Evolutionary conservation across 37 sponge, comb jelly and placozoan species (phyloP), one percentile per base, ranked within the genome.

Genomic region (Beroe forskalii): DNA sequence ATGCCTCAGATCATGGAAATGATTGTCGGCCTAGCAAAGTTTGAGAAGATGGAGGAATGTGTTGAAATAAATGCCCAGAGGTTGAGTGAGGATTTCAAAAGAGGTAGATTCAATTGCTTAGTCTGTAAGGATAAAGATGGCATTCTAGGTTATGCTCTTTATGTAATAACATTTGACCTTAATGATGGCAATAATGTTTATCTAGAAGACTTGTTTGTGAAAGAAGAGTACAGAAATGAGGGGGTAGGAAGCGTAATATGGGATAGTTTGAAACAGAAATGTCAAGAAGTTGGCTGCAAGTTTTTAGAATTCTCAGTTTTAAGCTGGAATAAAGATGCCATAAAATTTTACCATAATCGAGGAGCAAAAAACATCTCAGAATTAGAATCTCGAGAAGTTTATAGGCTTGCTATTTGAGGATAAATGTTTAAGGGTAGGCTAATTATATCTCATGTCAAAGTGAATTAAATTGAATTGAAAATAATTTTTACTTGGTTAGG

Each of bases 201-300:
- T 69, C 39, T 69, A 35, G 72, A 69, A 17, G 72, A 69, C 32
- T 35, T 69, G 12, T 69, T 69, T 69, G 72, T 69, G 37, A 69
- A 69, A 36, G 72, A 69, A 69, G 17, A 36, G 2, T 36, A 69
- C 72, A 69, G 72, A 69, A 69, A 17, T 32, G 19, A 69, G 32
- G 72, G 72, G 2, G 6, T 36, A 12, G 72, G 72, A 20, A 36
- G 38, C 9, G 32, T 32, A 9, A 27, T 69, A 6, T 69, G 72
- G 72, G 32, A 33, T 69, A 37, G 2, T 20, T 69, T 69, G 19
- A 17, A 19, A 12, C 2, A 31, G 17, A 36, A 69, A 17, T 69
- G 72, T 17, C 28, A 36, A 36, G 72, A 69, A 69, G 32, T 14
- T 2, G 19, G 19, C 19, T 69, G 72, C 19, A 32, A 27, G 6